Conservation (phyloP, 2,888 invertebrate genomes). For the Tigriopus californicus region DNA sequence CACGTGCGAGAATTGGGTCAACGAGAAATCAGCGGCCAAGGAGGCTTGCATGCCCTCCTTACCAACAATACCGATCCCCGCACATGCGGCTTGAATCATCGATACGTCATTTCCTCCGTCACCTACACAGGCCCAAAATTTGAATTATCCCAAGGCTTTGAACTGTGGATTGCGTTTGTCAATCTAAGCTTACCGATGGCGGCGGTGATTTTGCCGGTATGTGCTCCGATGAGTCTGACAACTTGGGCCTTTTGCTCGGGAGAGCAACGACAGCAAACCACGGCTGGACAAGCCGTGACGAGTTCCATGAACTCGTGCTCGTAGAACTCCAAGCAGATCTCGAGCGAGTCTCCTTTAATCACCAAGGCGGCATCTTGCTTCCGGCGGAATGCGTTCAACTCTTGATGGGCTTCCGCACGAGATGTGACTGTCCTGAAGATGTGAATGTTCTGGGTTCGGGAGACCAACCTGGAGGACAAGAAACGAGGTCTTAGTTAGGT, state of each 20-base stretch:
- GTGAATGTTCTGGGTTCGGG: slow-evolving; percentile 55
- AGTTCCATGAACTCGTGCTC: slow-evolving; percentile 52
- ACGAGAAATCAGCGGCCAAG: slow-evolving; percentile 90
- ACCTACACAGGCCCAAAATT: neutral
- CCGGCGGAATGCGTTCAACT: slow-evolving; percentile 39
- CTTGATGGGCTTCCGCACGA: slow-evolving; percentile 40
- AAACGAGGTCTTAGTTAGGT: too few species aligned
- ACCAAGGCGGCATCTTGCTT: slow-evolving; percentile 43
- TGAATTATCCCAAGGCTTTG: neutral
- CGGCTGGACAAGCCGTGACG: slow-evolving; percentile 49
- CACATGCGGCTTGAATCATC: slow-evolving; percentile 41
- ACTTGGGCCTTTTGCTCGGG: slow-evolving; percentile 42
- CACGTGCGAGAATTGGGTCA: slow-evolving; percentile 61
- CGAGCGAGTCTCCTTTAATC: slow-evolving; percentile 45
- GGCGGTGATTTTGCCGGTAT: slow-evolving; percentile 39
- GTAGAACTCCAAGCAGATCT: slow-evolving; percentile 49
- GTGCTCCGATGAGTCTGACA: slow-evolving; percentile 42
- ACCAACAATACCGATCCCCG: slow-evolving; percentile 67
- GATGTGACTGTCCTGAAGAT: slow-evolving; percentile 50
- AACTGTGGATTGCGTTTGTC: neutral
- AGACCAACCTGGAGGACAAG: slow-evolving; percentile 49
- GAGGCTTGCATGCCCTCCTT: slow-evolving; percentile 74
- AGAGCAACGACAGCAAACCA: slow-evolving; percentile 53
- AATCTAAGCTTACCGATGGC: slow-evolving; percentile 29
- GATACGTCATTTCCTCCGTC: slow-evolving; percentile 53